Percentiles rank a stretch among this genome's conserved stretches.
phyloP scores from a whole-genome alignment of 2,797 vertebrate genomes.

The Smutsia temminckii region DNA sequence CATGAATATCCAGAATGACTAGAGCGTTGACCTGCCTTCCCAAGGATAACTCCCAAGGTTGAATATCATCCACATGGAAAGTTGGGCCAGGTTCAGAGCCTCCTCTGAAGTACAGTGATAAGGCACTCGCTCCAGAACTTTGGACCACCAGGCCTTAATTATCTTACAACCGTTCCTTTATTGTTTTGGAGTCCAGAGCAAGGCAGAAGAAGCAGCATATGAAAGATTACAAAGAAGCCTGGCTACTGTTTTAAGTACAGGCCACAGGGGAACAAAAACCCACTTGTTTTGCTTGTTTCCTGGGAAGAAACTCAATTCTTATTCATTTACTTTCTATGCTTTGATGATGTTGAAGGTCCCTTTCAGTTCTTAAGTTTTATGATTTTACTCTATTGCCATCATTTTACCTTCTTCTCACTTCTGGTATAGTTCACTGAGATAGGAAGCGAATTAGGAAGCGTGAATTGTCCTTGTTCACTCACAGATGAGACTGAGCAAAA shows the following conservation, averaged over 20 bases:
- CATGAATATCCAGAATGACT: not conserved
- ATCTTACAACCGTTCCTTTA: not conserved
- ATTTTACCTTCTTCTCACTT: slow-evolving; percentile 16
- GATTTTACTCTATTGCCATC: not conserved
- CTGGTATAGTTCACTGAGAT: not conserved
- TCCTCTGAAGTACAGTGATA: not conserved
- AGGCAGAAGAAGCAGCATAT: not conserved
- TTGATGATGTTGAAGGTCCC: not conserved
- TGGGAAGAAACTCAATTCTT: not conserved
- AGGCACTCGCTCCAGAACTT: not conserved
- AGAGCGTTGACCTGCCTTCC: not conserved
- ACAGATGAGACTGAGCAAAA: not conserved
- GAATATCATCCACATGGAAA: not conserved
- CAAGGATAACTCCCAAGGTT: not conserved
- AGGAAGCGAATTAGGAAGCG: not conserved
- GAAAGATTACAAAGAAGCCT: not conserved
- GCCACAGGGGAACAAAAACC: not conserved
- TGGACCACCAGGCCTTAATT: not conserved
- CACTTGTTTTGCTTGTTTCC: not conserved
- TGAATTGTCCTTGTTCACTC: not conserved
- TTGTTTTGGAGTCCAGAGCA: not conserved
- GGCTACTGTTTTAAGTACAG: not conserved
- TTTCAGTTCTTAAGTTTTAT: not conserved
- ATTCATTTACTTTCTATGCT: not conserved
- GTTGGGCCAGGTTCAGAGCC: not conserved